Conservation (phyloP, 2,888 invertebrate species). For the Leptinotarsa juncta region DNA sequence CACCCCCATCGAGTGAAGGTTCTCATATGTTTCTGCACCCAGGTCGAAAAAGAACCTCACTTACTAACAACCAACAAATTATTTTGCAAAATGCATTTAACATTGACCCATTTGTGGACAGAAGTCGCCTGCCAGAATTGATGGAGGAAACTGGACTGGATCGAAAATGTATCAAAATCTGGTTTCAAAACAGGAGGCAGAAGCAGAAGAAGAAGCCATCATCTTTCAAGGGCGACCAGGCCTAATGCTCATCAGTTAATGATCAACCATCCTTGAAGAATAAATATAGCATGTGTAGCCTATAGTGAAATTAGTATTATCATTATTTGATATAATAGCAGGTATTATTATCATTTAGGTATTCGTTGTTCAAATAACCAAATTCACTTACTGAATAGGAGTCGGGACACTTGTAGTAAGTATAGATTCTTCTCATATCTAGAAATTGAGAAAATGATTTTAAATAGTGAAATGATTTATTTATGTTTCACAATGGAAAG, state of each 20-base stretch:
- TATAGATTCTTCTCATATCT: no score
- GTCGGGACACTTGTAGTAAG: no score
- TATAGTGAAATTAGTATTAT: no score
- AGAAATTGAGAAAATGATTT: no score
- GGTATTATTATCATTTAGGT: no score
- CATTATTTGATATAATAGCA: no score
- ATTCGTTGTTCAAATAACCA: no score
- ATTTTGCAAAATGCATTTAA: constrained; percentile 15
- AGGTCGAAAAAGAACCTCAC: constrained; percentile 2
- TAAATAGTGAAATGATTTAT: no score
- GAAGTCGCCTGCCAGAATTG: constrained; percentile 1
- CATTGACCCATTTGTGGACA: constrained; percentile 3
- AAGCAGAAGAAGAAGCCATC: constrained; percentile 8
- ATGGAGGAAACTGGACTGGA: constrained; percentile 11
- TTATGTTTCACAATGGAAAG: no score
- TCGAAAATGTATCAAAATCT: constrained; percentile 20
- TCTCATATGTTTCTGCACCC: background rate
- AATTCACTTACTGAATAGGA: no score
- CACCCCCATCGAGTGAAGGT: background rate
- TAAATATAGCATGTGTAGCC: no score
- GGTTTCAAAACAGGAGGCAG: constrained; percentile 24
- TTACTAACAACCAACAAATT: constrained; percentile 3
- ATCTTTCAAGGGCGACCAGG: background rate
- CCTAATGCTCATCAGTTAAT: background rate
- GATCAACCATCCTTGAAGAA: background rate